phyloP scores from a whole-genome alignment of 2,797 vertebrate species.

The Aldrovandia affinis region DNA sequence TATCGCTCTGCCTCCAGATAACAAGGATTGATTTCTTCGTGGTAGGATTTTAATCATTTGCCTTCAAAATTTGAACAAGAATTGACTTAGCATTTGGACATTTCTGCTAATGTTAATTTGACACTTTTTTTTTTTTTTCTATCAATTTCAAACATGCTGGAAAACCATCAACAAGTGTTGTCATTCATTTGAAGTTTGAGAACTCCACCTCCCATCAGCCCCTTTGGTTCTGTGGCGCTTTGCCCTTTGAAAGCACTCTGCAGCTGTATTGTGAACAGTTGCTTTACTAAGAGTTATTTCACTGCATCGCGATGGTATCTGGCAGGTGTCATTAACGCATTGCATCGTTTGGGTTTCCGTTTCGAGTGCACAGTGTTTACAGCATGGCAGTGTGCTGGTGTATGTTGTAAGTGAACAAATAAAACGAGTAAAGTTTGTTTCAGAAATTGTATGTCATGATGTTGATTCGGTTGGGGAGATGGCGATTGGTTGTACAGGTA shows the following conservation, averaged over 20 bases:
- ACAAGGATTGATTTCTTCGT: not conserved
- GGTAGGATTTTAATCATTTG: not conserved
- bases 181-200: not conserved
- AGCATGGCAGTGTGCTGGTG: not conserved
- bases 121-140: not conserved
- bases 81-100: not conserved
- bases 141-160: not conserved
- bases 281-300: not conserved
- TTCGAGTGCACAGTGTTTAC: not conserved
- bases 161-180: not conserved
- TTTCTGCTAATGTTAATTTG: not conserved
- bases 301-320: too few relatives aligned
- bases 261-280: not conserved
- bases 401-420: too few relatives aligned
- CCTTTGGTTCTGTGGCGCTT: not conserved
- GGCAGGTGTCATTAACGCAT: not conserved
- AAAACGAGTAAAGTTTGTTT: not conserved
- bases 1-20: not conserved
- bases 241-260: not conserved
- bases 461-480: not conserved
- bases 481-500: not conserved
- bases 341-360: not conserved
- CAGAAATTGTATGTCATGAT: not conserved
- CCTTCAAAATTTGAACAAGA: not conserved
- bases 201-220: not conserved